These are phyloP conservation scores for Callithrix jacchus DNA, from an alignment of 2,113 vertebrate species.

Conservation along the genomic window DNA sequence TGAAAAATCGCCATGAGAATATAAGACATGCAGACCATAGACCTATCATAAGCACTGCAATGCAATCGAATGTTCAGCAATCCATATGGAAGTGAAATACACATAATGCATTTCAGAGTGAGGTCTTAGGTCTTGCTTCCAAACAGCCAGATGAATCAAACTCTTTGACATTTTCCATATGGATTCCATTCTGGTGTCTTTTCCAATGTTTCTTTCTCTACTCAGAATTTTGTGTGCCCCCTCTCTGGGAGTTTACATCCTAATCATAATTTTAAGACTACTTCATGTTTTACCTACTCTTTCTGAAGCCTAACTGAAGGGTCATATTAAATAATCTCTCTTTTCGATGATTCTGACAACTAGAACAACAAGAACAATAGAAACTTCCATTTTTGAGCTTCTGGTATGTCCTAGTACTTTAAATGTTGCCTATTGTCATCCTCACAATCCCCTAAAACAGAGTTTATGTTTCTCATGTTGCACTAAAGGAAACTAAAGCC, in stretches of 20 bases:
- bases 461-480: neutral
- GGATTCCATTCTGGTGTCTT: neutral
- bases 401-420: neutral
- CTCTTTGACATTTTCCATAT: neutral
- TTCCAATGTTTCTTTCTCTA: neutral
- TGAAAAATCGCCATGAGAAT: slow-evolving; percentile 50
- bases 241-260: neutral
- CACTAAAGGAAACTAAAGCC: neutral
- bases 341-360: neutral
- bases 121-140: neutral
- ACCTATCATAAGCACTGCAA: neutral
- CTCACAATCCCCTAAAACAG: neutral
- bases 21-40: slow-evolving; percentile 40
- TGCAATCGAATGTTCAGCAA: neutral
- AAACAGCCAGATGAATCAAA: neutral
- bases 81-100: neutral
- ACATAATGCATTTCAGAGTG: neutral
- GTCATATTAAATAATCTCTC: neutral
- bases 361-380: neutral
- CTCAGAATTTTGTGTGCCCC: neutral
- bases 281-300: neutral
- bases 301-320: neutral
- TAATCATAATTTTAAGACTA: neutral
- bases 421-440: neutral
- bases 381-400: neutral